phyloP scores from a whole-genome alignment of 2,797 vertebrate genomes.

The Sebastes vulpes region DNA sequence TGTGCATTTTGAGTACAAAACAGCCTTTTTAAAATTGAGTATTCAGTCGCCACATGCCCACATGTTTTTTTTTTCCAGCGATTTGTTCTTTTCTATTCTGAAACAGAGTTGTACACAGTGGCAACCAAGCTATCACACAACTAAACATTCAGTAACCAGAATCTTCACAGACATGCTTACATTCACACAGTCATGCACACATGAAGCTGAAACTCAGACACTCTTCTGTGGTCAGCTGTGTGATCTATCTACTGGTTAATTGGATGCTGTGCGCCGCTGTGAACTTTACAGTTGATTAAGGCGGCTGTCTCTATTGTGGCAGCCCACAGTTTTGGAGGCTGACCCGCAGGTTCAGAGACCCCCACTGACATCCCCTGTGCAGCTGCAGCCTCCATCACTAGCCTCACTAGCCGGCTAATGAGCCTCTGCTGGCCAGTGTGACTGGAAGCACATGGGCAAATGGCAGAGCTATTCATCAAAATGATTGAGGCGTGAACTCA shows the following conservation, averaged over 20 bases:
- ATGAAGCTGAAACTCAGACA: not conserved
- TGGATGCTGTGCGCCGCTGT: slow-evolving; percentile 58
- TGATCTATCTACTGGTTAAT: slow-evolving; percentile 74
- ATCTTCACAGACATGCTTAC: not conserved
- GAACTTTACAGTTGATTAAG: slow-evolving; percentile 74
- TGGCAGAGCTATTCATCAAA: slow-evolving; percentile 53
- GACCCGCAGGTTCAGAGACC: slow-evolving; percentile 57
- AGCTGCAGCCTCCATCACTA: slow-evolving; percentile 43
- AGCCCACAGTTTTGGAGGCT: slow-evolving; percentile 37
- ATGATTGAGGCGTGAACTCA: slow-evolving; percentile 46
- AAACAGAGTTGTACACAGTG: not conserved
- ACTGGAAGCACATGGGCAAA: slow-evolving; percentile 43
- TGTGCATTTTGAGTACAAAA: not conserved
- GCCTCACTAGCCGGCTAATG: slow-evolving; percentile 66
- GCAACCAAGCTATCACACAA: not conserved
- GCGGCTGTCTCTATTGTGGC: slow-evolving; percentile 39
- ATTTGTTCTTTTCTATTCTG: not conserved
- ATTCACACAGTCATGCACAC: not conserved
- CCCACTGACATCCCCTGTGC: slow-evolving; percentile 40
- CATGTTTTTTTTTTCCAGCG: not conserved
- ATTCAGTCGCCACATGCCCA: not conserved
- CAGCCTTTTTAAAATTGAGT: not conserved
- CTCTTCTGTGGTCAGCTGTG: slow-evolving; percentile 28
- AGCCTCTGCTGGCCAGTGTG: slow-evolving; percentile 47
- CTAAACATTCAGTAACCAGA: not conserved